These are phyloP conservation scores for Arothron firmamentum DNA, from an alignment of 2,113 vertebrate species.

Conservation along the genomic window DNA sequence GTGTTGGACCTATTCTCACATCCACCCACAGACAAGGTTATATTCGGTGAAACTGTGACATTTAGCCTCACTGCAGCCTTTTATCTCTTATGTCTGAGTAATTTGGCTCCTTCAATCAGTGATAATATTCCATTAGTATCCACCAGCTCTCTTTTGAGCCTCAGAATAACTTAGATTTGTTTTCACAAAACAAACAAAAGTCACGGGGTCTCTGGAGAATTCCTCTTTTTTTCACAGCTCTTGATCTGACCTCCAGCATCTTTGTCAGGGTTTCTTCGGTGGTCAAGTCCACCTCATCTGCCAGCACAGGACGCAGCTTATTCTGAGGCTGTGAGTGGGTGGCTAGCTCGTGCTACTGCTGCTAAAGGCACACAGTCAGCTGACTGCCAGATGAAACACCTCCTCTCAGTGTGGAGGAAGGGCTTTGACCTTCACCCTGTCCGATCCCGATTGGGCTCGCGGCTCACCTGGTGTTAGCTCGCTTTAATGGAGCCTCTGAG, in stretches of 20 bases:
- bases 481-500: neutral
- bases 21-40: neutral
- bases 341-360: constrained; percentile 25
- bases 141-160: constrained; percentile 7
- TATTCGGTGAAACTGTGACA: neutral
- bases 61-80: neutral
- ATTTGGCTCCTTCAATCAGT: neutral
- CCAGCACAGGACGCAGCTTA: constrained; percentile 39
- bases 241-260: constrained; percentile 39
- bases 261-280: constrained; percentile 47
- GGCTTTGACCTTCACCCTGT: constrained; percentile 26
- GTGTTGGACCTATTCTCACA: neutral
- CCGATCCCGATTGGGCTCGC: too few species aligned
- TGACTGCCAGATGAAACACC: constrained; percentile 24
- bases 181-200: constrained; percentile 8
- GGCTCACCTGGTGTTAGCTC: constrained; percentile 17
- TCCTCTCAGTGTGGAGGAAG: constrained; percentile 16
- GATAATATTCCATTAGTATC: neutral
- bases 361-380: constrained; percentile 16
- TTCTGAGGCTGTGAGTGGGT: constrained; percentile 27
- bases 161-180: constrained; percentile 14
- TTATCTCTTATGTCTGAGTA: neutral
- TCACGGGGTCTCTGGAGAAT: constrained; percentile 29
- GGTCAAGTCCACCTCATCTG: constrained; percentile 36
- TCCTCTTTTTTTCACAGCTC: constrained; percentile 17